Evolutionary conservation across 1,140 invertebrate genomes (phyloP).

Genomic region (Drosophila kurseongensis): DNA sequence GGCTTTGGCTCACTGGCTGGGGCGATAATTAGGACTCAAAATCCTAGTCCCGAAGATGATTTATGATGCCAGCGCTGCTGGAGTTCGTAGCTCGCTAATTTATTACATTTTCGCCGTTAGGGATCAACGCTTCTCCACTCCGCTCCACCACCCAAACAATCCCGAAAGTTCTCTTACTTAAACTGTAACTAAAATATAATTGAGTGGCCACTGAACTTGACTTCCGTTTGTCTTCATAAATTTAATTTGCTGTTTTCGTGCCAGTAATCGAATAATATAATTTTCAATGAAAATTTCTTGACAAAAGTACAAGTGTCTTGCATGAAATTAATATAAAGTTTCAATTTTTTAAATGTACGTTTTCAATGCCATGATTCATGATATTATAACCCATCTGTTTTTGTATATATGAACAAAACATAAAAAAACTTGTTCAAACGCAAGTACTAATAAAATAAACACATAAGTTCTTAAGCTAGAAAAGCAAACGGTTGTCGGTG

Average conservation of each 20-base stretch:
- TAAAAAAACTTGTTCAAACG: no score
- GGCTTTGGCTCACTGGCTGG: constrained; percentile 30
- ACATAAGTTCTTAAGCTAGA: neutral
- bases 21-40: constrained; percentile 67
- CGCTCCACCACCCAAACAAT: neutral
- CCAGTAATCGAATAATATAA: no score
- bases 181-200: neutral
- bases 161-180: neutral
- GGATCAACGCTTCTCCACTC: constrained; percentile 6
- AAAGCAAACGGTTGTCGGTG: neutral
- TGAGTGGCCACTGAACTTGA: neutral
- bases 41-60: constrained; percentile 63
- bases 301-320: no score
- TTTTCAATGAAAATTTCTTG: no score
- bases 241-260: neutral
- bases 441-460: neutral
- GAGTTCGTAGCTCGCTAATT: constrained; percentile 64
- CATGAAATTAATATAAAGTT: no score
- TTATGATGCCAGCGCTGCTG: constrained; percentile 56
- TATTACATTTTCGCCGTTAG: constrained; percentile 46
- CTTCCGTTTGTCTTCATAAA: neutral
- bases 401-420: no score
- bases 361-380: no score
- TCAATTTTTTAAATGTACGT: no score
- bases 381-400: no score